phyloP scores from a whole-genome alignment of 1,140 invertebrate species.

The Dreissena rostriformis region DNA sequence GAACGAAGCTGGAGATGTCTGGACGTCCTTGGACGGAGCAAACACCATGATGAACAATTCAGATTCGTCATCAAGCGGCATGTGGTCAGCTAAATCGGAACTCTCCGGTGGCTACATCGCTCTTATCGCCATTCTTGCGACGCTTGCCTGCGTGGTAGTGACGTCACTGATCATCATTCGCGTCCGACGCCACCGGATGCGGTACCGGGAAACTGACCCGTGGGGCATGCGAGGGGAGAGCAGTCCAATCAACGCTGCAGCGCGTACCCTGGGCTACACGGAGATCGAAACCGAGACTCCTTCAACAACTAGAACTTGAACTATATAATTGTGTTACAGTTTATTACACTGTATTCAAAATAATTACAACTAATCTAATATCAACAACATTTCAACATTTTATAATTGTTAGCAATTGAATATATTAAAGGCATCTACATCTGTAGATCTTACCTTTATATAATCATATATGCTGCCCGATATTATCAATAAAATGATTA shows the following conservation, averaged over 20 bases:
- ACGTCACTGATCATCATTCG: not conserved
- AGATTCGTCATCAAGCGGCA: not conserved
- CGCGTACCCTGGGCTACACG: not conserved
- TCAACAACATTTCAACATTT: too few species aligned
- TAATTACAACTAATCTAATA: too few species aligned
- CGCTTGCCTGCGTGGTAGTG: conserved; percentile 4
- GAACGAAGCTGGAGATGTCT: conserved; percentile 8
- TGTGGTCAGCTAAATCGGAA: not conserved
- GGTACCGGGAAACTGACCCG: conserved; percentile 26
- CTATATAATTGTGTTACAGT: not conserved
- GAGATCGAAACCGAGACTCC: not conserved
- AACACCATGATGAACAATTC: not conserved
- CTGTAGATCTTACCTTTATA: too few species aligned
- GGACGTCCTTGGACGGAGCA: conserved; percentile 21
- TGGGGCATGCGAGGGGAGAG: not conserved
- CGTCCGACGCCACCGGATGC: not conserved
- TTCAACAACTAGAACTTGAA: not conserved
- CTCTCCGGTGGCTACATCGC: conserved; percentile 19
- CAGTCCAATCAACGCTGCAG: not conserved
- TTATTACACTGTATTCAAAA: too few species aligned
- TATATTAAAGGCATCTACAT: too few species aligned
- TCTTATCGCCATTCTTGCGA: not conserved
- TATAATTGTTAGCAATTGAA: too few species aligned
- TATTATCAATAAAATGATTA: too few species aligned
- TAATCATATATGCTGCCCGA: too few species aligned